Base-by-base conservation (phyloP, 2,113 vertebrate species). In the Eleginops maclovinus region DNA sequence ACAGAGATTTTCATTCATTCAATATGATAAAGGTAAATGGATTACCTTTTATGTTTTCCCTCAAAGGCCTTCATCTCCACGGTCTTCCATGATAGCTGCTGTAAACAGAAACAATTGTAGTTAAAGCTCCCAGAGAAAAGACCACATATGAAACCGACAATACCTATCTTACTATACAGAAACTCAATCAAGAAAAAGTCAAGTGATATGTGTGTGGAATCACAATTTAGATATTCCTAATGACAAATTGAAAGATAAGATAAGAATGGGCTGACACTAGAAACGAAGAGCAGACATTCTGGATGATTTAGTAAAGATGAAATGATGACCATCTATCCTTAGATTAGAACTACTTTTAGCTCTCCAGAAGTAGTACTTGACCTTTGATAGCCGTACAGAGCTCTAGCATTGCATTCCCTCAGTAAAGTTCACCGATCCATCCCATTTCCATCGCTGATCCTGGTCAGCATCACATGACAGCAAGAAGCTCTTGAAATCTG, bases 71-170 rank as follows among this genome's bases (percentile, higher is more conserved):
- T 62, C 31, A 17, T 28, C 26, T 46, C 43, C 19, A 2, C 16
- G 47, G n/a, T 40, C 46, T 6, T 61, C 63, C 58, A 11, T 9
- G n/a, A 21, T 31, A 3, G 21, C 31, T 13, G n/a, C 76, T 86
- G 86, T 66, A 54, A 80, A 79, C 12, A 73, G n/a, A 87, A 70
- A 82, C 12, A 83, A 65, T 0, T 4, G 3, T 3, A 40, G 36
- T 74, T 50, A 58, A 56, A 72, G 44, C 22, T 19, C 3, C 22
- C 21, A 51, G 53, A 70, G 15, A 28, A 49, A n/a, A 55, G 4
- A 3, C 46, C 26, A 9, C 47, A 65, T 4, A 40, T 7, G 14
- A 60, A 70, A 68, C n/a, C 14, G 22, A 43, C 1, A 4, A 11
- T 6, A 24, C 16, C 2, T 36, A 47, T 19, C 17, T 53, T 9